Conservation (phyloP, 2,113 vertebrate genomes). For the Scytalopus superciliaris region DNA sequence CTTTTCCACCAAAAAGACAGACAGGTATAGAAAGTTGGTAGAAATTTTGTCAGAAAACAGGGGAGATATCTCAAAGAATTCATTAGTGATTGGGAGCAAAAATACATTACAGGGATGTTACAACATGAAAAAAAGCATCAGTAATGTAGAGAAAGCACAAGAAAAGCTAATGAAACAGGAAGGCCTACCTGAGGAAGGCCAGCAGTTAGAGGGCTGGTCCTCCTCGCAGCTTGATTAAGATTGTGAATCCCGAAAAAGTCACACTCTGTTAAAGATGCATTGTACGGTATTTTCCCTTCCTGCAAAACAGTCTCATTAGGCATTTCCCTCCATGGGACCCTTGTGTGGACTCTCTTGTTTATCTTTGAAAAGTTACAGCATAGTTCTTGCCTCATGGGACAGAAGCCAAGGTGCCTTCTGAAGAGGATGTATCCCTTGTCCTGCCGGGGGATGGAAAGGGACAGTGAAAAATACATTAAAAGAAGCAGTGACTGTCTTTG, state of each 20-base stretch:
- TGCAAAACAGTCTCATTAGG: not conserved
- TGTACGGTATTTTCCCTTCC: not conserved
- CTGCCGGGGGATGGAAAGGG: not conserved
- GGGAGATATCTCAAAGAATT: not conserved
- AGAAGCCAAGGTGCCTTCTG: not conserved
- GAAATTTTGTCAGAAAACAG: not conserved
- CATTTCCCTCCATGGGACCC: not conserved
- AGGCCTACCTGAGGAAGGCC: not conserved
- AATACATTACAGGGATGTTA: not conserved
- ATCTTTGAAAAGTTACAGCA: not conserved
- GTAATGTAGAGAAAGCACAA: not conserved
- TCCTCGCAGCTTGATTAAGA: not conserved
- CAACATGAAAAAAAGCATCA: not conserved
- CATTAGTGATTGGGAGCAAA: not conserved
- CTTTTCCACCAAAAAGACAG: not conserved
- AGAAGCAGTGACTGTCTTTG: not conserved
- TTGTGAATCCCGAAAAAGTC: not conserved
- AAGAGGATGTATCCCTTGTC: not conserved
- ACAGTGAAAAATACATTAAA: not conserved
- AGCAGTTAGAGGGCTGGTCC: not conserved
- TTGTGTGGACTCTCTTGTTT: not conserved
- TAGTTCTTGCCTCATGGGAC: not conserved
- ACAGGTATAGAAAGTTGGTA: not conserved
- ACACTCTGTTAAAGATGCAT: not conserved
- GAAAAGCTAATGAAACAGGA: not conserved